Evolutionary conservation across 2,113 vertebrate species (phyloP), one percentile per base, ranked within the genome.

Genomic region (Pelobates fuscus): DNA sequence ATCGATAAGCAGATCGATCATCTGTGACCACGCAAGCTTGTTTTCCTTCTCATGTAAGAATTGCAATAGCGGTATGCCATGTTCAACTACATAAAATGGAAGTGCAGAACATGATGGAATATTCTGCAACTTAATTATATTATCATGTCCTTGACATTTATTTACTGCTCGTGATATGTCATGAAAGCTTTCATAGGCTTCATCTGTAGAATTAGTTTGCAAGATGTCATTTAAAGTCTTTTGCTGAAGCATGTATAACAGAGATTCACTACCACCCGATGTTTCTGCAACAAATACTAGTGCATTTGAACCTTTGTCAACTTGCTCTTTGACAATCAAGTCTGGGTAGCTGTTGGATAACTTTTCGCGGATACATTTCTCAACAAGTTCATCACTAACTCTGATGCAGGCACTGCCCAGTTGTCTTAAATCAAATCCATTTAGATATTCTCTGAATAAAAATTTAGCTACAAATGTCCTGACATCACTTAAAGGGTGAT

Each of bases 41-140:
- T 82, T 80, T 44, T 74, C 77, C 20, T 77, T 72, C 20, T 21
- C 29, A 62, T 80, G 78, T n/a, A 82, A 58, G 30, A 78, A 82
- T 30, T 14, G 5, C 27, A 82, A 62, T 17, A 77, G 55, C 0
- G 23, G 44, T 25, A 78, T 46, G 14, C 78, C 61, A 17, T 70
- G 44, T 63, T 74, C 81, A 43, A 77, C 21, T 20, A 63, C 26
- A 59, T 58, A 74, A 46, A 70, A 72, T 0, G 54, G 79, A 60
- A 67, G 70, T 12, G 59, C 14, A 24, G 68, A 54, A 43, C 37
- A 69, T 27, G 44, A 25, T 18, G 41, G 49, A 24, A 29, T 27
- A 27, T 27, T 73, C 10, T 27, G 70, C 24, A 60, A 43, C 41
- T 49, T 59, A 55, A 62, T 76, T 25, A 82, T 72, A 21, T 75